Conservation (phyloP, 2,113 vertebrate genomes). For the Lonchura striata region DNA sequence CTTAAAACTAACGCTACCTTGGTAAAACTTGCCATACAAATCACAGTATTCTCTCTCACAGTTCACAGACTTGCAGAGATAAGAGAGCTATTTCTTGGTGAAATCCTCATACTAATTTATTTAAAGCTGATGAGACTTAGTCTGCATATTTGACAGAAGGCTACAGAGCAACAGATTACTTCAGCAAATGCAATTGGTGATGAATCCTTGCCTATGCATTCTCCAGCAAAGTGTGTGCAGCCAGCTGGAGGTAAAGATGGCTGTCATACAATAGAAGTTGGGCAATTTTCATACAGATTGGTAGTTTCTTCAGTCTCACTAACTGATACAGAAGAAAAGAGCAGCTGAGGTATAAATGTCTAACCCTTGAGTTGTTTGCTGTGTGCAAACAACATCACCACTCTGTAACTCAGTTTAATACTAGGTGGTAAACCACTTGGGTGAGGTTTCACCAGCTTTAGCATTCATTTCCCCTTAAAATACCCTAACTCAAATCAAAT, state of each 20-base stretch:
- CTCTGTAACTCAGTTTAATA: background rate
- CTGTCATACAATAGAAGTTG: accelerated
- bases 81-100: background rate
- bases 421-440: background rate
- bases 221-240: background rate
- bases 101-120: background rate
- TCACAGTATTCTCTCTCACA: background rate
- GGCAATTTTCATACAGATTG: background rate
- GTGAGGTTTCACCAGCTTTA: background rate
- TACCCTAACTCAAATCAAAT: background rate
- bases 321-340: background rate
- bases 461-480: background rate
- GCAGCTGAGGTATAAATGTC: background rate
- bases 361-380: background rate
- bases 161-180: background rate
- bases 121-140: background rate
- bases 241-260: background rate
- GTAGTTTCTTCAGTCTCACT: background rate
- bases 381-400: background rate
- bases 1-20: background rate
- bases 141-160: background rate
- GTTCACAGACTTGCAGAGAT: background rate
- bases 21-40: slow-evolving; percentile 5
- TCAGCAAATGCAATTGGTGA: background rate
- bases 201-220: background rate